Conservation (phyloP, 1,140 invertebrate species). For the Alviniconcha marisindica region DNA sequence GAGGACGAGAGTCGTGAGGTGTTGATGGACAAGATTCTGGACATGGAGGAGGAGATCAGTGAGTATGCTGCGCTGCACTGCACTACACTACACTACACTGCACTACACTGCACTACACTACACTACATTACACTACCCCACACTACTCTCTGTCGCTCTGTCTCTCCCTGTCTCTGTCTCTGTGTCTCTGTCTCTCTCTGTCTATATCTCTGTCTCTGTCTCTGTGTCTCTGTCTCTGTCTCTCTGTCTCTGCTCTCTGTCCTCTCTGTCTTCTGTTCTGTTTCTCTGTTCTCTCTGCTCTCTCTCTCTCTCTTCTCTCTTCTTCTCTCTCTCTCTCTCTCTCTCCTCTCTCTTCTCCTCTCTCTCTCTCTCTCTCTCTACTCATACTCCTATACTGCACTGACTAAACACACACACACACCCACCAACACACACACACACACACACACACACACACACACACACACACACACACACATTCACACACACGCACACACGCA, state of each 20-base stretch:
- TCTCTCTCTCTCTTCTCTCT: not conserved
- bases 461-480: too few species aligned
- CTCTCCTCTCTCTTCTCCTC: not conserved
- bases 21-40: conserved; percentile 64
- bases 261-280: not conserved
- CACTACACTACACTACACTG: too few species aligned
- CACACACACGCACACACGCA: too few species aligned
- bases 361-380: not conserved
- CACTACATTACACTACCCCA: too few species aligned
- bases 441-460: too few species aligned
- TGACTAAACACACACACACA: not conserved
- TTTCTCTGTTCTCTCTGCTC: not conserved
- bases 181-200: not conserved
- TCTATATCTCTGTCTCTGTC: not conserved
- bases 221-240: not conserved
- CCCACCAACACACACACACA: too few species aligned
- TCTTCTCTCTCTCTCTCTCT: not conserved
- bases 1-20: conserved; percentile 24
- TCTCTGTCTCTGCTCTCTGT: not conserved
- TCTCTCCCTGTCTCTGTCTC: not conserved
- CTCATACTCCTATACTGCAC: not conserved
- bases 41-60: conserved; percentile 72
- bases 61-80: conserved; percentile 59
- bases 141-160: not conserved
- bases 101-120: not conserved